Conservation (phyloP, 2,888 invertebrate species). For the Ectemnius lituratus region DNA sequence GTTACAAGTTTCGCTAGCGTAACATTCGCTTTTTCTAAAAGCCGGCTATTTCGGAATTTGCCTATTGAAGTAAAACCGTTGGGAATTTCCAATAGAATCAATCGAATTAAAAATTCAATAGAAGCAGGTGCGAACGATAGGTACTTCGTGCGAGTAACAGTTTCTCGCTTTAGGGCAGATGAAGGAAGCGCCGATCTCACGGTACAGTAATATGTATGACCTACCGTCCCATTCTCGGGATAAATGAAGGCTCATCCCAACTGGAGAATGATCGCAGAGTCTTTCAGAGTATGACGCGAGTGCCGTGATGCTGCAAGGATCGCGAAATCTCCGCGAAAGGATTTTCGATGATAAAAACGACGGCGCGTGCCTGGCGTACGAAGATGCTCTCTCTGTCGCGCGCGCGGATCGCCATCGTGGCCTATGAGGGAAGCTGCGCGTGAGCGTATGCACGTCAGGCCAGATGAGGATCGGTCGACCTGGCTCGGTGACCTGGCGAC, state of each 20-base stretch:
- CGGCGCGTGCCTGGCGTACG: conserved; percentile 31
- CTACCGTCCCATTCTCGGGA: not conserved
- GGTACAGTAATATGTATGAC: conserved; percentile 22
- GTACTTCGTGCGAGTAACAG: conserved; percentile 33
- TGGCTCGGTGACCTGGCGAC: conserved; percentile 41
- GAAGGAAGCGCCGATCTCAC: conserved; percentile 27
- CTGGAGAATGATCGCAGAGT: conserved; percentile 33
- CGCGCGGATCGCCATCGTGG: not conserved
- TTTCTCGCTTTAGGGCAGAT: conserved; percentile 29
- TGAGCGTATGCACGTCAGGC: conserved; percentile 32
- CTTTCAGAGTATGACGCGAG: conserved; percentile 47
- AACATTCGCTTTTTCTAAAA: conserved; percentile 15
- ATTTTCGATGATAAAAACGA: conserved; percentile 49
- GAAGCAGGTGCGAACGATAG: conserved; percentile 36
- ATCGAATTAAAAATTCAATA: no score
- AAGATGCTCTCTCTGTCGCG: not conserved
- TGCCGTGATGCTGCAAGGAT: conserved; percentile 45
- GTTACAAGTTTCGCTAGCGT: conserved; percentile 19
- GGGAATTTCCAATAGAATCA: no score
- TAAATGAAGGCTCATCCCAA: conserved; percentile 12
- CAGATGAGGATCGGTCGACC: conserved; percentile 38
- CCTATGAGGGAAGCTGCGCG: conserved; percentile 12
- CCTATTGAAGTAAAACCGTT: no score
- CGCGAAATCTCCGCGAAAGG: conserved; percentile 40
- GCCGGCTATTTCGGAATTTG: no score